These are phyloP conservation scores for Troides aeacus DNA, from an alignment of 2,888 invertebrate species.

Conservation along the genomic window DNA sequence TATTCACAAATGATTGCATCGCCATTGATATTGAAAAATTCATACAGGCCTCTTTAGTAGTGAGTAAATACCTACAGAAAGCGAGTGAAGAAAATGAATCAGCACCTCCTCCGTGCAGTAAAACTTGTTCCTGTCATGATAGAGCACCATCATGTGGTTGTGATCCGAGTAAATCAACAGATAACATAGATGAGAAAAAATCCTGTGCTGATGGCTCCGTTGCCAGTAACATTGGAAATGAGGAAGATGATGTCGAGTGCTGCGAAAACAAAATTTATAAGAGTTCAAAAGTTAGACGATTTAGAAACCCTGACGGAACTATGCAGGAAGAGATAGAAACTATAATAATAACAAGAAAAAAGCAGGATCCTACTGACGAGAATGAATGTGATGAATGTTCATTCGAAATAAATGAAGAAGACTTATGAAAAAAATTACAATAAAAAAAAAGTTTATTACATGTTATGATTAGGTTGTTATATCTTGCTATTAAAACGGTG, in stretches of 20 bases:
- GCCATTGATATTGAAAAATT: constrained; percentile 40
- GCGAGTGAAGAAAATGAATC: constrained; percentile 15
- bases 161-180: neutral
- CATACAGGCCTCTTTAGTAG: constrained; percentile 36
- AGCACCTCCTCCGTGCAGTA: neutral
- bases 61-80: constrained; percentile 36
- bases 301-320: constrained; percentile 44
- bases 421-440: constrained; percentile 6
- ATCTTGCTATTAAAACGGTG: too few species aligned
- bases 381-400: constrained; percentile 34
- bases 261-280: constrained; percentile 44
- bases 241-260: constrained; percentile 36
- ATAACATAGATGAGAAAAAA: neutral
- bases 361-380: constrained; percentile 38
- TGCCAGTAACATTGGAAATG: neutral
- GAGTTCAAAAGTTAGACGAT: constrained; percentile 44
- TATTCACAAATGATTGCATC: constrained; percentile 38
- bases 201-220: neutral
- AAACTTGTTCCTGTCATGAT: constrained; percentile 8
- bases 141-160: constrained; percentile 4
- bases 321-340: constrained; percentile 45
- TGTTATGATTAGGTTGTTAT: too few species aligned
- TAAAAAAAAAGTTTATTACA: too few species aligned
- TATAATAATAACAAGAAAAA: constrained; percentile 39
- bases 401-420: constrained; percentile 29